Base-by-base conservation (phyloP, 2,888 invertebrate species). In the Drosophila subquinaria region DNA sequence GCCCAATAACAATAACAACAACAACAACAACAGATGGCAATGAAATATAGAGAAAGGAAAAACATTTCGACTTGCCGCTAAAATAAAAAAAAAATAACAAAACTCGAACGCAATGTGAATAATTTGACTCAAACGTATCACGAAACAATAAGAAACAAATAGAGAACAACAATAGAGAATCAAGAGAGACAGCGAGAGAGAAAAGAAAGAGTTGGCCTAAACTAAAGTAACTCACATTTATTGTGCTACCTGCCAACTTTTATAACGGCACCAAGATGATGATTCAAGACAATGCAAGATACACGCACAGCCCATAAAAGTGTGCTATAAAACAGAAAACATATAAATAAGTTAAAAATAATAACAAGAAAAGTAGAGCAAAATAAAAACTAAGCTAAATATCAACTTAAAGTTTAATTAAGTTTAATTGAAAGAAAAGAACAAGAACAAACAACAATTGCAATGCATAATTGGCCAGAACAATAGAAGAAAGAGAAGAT, bases 81-180 rank as follows among this genome's bases (percentile, higher is more conserved):
- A 63, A 61, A 66, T 55, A 47, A 63, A 56, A 48, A 60, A 70
- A 60, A 60, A 50, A 69, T 64, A 69, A 67, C 60, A 67, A 59
- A 62, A 73, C 61, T 64, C 55, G 69, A 81, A 78, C 89, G 89
- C 89, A 90, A 89, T 75, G 88, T 87, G 88, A 87, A 85, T 87
- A 90, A 89, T 78, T 90, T 73, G 72, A 69, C 81, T 82, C 56
- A 79, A 88, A 72, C 69, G 72, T 73, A 66, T 59, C 90, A 83
- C 86, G 81, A 88, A 79, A 76, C 73, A 66, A 63, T 56, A 67
- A 56, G 61, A 30, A 68, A 48, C 50, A 50, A 59, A 42, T 60
- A 61, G 3, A 64, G 33, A 53, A 42, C 51, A 40, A 67, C 59
- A 69, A 68, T 36, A 60, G n/a, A 23, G 33, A 45, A 45, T 4